Evolutionary conservation across 2,113 vertebrate genomes (phyloP), one percentile per base, ranked within the genome.

Genomic region (Ardeotis arabs): DNA sequence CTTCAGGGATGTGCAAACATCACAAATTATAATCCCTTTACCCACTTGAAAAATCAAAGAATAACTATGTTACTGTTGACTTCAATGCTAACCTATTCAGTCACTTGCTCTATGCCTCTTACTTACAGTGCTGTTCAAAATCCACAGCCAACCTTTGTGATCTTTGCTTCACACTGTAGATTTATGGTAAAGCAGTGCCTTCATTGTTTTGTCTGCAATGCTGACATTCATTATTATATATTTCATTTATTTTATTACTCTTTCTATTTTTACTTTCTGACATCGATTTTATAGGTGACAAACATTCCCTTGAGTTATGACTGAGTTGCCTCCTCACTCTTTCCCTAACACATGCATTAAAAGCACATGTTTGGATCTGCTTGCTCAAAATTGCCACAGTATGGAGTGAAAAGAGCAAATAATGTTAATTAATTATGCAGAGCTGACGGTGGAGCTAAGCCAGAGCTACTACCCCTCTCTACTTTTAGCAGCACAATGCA

Each of bases 201-300:
- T 92, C 45, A 23, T 39, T 80, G 50, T 77, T 80, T 77, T 58
- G 37, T 77, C 64, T 93, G 59, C 68, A 77, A 17, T 47, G 68
- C 41, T 45, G 47, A 44, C 37, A 88, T 47, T 31, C 59, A 41
- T 89, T 86, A 74, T 44, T 20, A 59, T 56, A 37, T 21, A 89
- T 81, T 86, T 66, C 2, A 84, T 90, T 90, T 90, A 31, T 60
- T 94, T 72, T 90, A 92, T 86, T 76, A 58, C 41, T 90, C 24
- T 53, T 80, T 58, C 58, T 90, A 83, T 84, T 90, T 96, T 92
- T 88, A 66, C 85, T 80, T 82, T 80, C 68, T 85, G 79, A 31
- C 79, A 80, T 69, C 0, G 6, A 28, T 83, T 86, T 92, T 37
- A 74, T 45, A 62, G 85, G 63, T 93, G 63, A 62, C 70, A 88